These are phyloP conservation scores for Bos javanicus DNA, from an alignment of 2,113 vertebrate species.

Conservation along the genomic window DNA sequence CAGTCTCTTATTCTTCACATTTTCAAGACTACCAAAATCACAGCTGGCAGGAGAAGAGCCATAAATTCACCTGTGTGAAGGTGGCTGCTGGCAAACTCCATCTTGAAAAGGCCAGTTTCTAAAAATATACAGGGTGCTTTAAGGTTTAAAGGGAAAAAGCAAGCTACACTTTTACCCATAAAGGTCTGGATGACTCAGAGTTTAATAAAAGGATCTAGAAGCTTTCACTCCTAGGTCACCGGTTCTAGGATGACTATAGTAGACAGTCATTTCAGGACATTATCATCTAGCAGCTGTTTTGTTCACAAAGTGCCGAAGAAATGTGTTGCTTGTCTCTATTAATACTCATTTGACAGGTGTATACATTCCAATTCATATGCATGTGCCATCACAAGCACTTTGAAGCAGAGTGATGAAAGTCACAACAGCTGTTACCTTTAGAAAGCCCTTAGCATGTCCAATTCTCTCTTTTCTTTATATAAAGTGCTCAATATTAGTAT, in stretches of 20 bases:
- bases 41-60: background rate
- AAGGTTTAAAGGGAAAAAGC: background rate
- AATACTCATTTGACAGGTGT: conserved; percentile 64
- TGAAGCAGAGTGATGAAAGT: conserved; percentile 26
- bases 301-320: conserved; percentile 37
- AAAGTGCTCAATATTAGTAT: background rate
- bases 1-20: background rate
- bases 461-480: background rate
- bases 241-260: background rate
- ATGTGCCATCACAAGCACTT: conserved; percentile 43
- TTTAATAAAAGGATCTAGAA: conserved; percentile 13
- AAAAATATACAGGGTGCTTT: conserved; percentile 14
- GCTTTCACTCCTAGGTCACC: conserved; percentile 21
- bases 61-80: conserved; percentile 22
- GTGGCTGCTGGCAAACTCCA: background rate
- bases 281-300: conserved; percentile 56
- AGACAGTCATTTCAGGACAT: conserved; percentile 27
- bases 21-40: conserved; percentile 8
- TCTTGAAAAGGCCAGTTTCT: background rate
- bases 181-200: conserved; percentile 9
- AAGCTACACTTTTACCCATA: background rate
- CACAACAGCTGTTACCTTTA: conserved; percentile 47
- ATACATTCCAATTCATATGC: conserved; percentile 13
- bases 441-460: background rate
- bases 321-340: conserved; percentile 57